Evolutionary conservation across 2,888 invertebrate genomes (phyloP), one percentile per base, ranked within the genome.

Genomic region (Aporophyla nigra): DNA sequence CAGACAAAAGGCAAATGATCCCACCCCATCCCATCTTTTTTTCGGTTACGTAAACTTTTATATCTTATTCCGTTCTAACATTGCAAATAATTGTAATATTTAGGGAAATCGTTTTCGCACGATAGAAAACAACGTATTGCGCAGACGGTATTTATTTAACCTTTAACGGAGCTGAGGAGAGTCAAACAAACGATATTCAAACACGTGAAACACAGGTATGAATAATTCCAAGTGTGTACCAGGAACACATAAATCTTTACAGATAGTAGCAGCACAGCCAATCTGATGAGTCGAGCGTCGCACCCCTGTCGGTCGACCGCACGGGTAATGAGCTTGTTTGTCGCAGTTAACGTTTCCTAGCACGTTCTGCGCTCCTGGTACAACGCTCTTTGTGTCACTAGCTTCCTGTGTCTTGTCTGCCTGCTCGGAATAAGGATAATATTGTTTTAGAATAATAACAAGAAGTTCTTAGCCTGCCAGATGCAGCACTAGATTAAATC

Each of bases 271-370:
- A 78, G 82, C 84, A 73, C 76, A 83, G 79, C 75, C 91, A 87
- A 87, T 87, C 90, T 86, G 89, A 87, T 86, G 89, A 88, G 84
- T 85, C 84, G 80, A 85, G 76, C 85, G 82, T 83, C 85, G 83
- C 86, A 80, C 88, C 83, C 86, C 86, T 80, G 85, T 87, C 86
- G 88, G 88, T 90, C 87, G 87, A 91, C 92, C 92, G 89, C 91
- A 90, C 80, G 86, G 86, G 91, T 93, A 93, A 93, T 93, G 92
- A 93, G 92, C 92, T 90, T 92, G 92, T 93, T 93, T 93, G 92
- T 92, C 92, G 91, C 90, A 86, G 91, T 92, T 92, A 91, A 89
- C 91, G 88, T 92, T 92, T 92, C 91, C 89, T 87, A 86, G 89
- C 91, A 91, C 91, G 90, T 91, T 88, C 89, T 90, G 86, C 74